These are phyloP conservation scores for Pasiphila rectangulata DNA, from an alignment of 2,888 invertebrate species.

Conservation along the genomic window DNA sequence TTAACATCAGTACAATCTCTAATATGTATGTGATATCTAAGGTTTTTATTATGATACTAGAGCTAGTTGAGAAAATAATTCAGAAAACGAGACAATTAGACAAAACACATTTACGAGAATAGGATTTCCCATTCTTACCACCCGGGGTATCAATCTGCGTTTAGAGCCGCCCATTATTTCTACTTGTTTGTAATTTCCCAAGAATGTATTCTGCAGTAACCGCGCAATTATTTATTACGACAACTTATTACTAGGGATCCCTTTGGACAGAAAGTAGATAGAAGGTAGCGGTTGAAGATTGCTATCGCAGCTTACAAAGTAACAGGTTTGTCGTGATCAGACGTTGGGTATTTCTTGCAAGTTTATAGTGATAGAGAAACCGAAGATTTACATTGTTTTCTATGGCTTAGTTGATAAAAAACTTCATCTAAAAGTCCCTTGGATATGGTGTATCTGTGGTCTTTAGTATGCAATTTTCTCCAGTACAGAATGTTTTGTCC, in stretches of 20 bases:
- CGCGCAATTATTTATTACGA: constrained; percentile 23
- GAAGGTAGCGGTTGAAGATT: neutral
- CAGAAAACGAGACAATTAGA: constrained; percentile 3
- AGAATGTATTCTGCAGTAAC: constrained; percentile 21
- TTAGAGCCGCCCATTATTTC: constrained; percentile 16
- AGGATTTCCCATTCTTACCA: constrained; percentile 14
- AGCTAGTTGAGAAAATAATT: too few relatives aligned
- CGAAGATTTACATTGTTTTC: too few relatives aligned
- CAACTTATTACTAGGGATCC: constrained; percentile 11
- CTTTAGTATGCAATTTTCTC: neutral
- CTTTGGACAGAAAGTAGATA: neutral
- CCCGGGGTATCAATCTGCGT: constrained; percentile 10
- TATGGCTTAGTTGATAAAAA: neutral
- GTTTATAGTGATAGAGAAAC: too few relatives aligned
- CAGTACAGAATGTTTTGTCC: neutral
- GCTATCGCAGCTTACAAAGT: neutral
- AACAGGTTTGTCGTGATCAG: too few relatives aligned
- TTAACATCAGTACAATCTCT: too few relatives aligned
- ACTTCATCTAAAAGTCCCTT: too few relatives aligned
- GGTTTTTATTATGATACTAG: too few relatives aligned
- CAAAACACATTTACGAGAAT: constrained; percentile 3
- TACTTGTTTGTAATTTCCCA: constrained; percentile 15
- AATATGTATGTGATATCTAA: too few relatives aligned
- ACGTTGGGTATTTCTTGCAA: too few relatives aligned
- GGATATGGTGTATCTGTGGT: neutral